Evolutionary conservation across 2,113 vertebrate species (phyloP), one percentile per base, ranked within the genome.

Genomic region (Chlamydotis undulata): DNA sequence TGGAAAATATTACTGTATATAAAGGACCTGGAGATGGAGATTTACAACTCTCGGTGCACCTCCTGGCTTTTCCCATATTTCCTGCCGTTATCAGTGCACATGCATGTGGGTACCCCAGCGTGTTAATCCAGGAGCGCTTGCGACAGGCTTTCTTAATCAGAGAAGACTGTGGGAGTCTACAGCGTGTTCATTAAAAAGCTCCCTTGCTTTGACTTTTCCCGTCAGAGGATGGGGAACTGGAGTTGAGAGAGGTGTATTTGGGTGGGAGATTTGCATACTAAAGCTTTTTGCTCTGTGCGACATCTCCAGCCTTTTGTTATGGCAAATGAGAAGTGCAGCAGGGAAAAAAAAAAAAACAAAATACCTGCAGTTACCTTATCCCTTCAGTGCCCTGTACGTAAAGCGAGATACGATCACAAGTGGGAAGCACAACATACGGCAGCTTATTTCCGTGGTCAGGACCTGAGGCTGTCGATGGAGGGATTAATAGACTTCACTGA

Each of bases 81-180:
- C 45, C 26, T 73, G 25, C 33, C 31, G n/a, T 60, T 71, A 37
- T 10, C 37, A 11, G 23, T 50, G 35, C 26, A 33, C 29, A 1
- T 52, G 23, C 15, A 7, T 0, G 3, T 24, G 7, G 23, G 11
- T 33, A 33, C 15, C 15, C 31, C 0, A 0, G 23, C 0, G 1
- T 29, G 17, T 74, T 52, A 24, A 33, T 61, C 56, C 52, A 63
- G 50, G 39, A 50, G 23, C 17, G 28, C 53, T 61, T 63, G 12
- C 15, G 3, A 26, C 0, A 0, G 22, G 11, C 21, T 56, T 89
- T 63, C 47, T 43, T 25, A 28, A 5, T 56, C 47, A 35, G 67
- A n/a, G 68, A 11, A 50, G 15, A 12, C 7, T 28, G 47, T 55
- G 83, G 49, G 17, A 21, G 12, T 75, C 37, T 43, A 29, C n/a